Base-by-base conservation (phyloP, 2,888 invertebrate species). In the Leucoma salicis region DNA sequence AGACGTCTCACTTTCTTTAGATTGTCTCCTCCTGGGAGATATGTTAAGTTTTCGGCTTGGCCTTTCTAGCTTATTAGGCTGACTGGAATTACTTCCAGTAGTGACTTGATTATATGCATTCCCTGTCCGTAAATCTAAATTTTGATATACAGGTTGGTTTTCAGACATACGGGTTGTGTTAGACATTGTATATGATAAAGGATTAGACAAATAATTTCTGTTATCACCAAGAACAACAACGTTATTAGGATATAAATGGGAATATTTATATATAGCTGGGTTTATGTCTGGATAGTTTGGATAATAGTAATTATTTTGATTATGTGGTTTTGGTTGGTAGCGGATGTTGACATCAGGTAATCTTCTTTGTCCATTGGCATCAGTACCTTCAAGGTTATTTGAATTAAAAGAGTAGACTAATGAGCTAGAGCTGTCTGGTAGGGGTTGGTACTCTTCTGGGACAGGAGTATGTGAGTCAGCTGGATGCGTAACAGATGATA, bases 401-500 rank as follows among this genome's bases (percentile, higher is more conserved):
- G 63, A 63, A 5, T 67, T 65, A 18, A 78, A 62, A 25, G 70
- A 65, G 60, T 78, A 83, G 52, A 83, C 84, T 31, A 82, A 63
- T 27, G 83, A 79, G 53, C 84, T 85, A 3, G 86, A 85, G 55
- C 84, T 89, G 45, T 88, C 87, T 12, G 87, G 89, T 18, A 89
- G 51, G 1, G 89, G 89, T 53, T 87, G 89, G 46, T 89, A 89
- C 55, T 89, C 88, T 56, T 88, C 87, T 13, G 89, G 88, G 2
- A 88, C 77, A 18, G 89, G 89, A 10, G 89, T 88, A 49, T 70
- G 82, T n/a, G 82, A 70, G 13, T 78, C 70, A 12, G 69, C 66
- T 32, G 82, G 82, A 29, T 78, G 81, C 27, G 72, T 54, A 10
- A 80, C 53, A 5, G 81, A 70, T 11, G 72, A 66, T 35, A 82